Conservation (phyloP, 2,888 invertebrate genomes). For the Calliphora vomitoria region DNA sequence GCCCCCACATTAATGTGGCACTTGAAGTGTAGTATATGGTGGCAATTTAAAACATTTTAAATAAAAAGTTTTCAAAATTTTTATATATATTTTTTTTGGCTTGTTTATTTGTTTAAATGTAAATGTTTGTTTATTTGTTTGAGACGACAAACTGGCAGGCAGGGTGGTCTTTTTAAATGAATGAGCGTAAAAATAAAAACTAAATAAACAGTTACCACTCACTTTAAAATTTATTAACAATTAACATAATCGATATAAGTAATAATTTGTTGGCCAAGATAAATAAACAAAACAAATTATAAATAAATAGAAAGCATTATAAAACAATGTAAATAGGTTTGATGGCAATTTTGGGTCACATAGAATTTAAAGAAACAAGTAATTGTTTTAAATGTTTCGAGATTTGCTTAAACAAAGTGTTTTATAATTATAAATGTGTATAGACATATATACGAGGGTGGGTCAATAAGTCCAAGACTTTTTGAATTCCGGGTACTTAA, state of each 20-base stretch:
- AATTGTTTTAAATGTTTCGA: too few species aligned
- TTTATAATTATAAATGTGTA: too few species aligned
- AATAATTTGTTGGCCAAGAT: constrained; percentile 41
- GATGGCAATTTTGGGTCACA: constrained; percentile 3
- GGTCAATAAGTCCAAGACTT: too few species aligned
- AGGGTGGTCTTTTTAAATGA: constrained; percentile 54
- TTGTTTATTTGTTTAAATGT: background rate
- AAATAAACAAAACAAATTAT: background rate
- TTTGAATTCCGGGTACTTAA: too few species aligned
- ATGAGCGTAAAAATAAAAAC: constrained; percentile 7
- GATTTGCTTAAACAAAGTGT: too few species aligned
- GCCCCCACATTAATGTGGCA: constrained; percentile 67
- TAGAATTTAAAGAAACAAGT: background rate
- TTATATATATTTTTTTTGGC: background rate
- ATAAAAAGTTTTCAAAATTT: constrained; percentile 32
- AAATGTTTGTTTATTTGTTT: constrained; percentile 55
- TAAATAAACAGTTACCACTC: constrained; percentile 65
- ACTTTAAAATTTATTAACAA: constrained; percentile 63
- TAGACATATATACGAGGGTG: too few species aligned
- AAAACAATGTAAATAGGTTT: too few species aligned
- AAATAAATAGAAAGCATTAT: constrained; percentile 16
- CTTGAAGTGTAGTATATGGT: constrained; percentile 65
- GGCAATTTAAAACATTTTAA: constrained; percentile 67
- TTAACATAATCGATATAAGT: constrained; percentile 62
- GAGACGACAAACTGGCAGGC: constrained; percentile 29